phyloP scores from a whole-genome alignment of 2,797 vertebrate species.

The Notoglanidium macrostoma region DNA sequence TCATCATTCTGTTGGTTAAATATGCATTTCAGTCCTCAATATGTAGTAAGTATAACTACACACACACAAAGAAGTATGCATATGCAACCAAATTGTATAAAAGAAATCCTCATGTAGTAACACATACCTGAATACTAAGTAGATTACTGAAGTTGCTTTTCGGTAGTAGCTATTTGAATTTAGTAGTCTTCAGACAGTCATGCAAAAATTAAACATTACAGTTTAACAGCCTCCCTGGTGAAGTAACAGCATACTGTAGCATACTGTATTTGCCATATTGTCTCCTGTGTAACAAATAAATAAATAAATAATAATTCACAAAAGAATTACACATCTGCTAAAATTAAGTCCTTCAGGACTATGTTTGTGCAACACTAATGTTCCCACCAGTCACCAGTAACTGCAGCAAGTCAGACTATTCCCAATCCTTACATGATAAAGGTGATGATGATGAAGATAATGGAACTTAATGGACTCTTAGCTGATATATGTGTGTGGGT shows the following conservation, averaged over 20 bases:
- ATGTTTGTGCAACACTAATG: not conserved
- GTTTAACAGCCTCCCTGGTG: not conserved
- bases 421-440: conserved; percentile 11
- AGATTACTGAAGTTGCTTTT: not conserved
- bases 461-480: conserved; percentile 23
- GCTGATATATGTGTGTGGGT: not conserved
- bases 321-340: not conserved
- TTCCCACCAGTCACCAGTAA: not conserved
- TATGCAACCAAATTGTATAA: not conserved
- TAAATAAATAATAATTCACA: not conserved
- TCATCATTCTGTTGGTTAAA: too few species aligned
- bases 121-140: not conserved
- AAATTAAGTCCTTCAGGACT: not conserved
- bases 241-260: not conserved
- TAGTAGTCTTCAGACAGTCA: not conserved
- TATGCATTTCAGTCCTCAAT: too few species aligned
- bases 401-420: not conserved
- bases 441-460: conserved; percentile 37
- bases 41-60: not conserved
- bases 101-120: not conserved
- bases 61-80: not conserved
- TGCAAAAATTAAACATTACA: not conserved
- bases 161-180: not conserved
- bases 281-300: not conserved
- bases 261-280: not conserved